Evolutionary conservation across 2,888 invertebrate species (phyloP).

Genomic region (Cantharis rufa): DNA sequence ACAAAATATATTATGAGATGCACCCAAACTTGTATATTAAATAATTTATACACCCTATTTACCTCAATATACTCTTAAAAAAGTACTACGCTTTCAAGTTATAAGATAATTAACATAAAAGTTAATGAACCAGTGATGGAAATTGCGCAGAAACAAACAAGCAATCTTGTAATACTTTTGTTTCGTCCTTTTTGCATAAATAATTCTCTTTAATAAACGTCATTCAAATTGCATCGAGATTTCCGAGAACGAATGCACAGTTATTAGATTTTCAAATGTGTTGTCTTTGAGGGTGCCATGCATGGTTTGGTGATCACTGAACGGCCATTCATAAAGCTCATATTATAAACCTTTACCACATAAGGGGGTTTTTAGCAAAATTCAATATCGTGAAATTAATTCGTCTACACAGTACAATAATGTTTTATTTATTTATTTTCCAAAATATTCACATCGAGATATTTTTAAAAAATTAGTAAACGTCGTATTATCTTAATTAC

Average conservation of each 20-base stretch:
- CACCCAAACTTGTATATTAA: too few species aligned
- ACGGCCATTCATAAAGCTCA: slow-evolving; percentile 9
- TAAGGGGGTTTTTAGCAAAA: background rate
- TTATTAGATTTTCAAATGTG: slow-evolving; percentile 17
- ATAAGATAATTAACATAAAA: background rate
- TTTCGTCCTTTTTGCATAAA: background rate
- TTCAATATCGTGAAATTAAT: background rate
- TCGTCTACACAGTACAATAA: background rate
- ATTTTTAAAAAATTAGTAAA: background rate
- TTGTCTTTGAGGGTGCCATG: slow-evolving; percentile 9
- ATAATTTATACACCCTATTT: background rate
- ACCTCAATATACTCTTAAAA: background rate
- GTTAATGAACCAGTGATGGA: background rate
- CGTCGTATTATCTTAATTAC: background rate
- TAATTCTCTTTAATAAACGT: background rate
- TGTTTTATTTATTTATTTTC: background rate
- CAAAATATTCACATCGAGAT: background rate
- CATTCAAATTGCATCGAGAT: background rate
- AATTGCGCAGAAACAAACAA: background rate
- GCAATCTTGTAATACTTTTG: background rate
- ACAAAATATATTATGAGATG: too few species aligned
- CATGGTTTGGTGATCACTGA: slow-evolving; percentile 17
- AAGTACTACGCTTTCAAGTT: background rate
- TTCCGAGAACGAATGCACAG: slow-evolving; percentile 3
- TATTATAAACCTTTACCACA: background rate